phyloP scores from a whole-genome alignment of 2,888 invertebrate genomes.

The Pantelozetes paolii region DNA sequence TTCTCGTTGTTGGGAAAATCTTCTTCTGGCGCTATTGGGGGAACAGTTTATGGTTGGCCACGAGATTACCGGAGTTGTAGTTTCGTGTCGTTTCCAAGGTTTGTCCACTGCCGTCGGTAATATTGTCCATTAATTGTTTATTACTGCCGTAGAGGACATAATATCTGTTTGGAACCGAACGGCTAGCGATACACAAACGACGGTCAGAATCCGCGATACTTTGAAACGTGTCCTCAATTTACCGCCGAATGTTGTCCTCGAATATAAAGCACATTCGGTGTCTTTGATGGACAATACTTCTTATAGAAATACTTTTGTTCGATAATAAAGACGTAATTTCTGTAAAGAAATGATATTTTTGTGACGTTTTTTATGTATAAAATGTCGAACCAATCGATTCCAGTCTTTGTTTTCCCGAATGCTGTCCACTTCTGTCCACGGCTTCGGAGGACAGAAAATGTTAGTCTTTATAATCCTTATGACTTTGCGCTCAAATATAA shows the following conservation, averaged over 20 bases:
- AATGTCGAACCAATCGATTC: too few relatives aligned
- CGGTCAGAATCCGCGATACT: constrained; percentile 87
- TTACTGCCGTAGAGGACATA: too few relatives aligned
- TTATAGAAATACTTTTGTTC: constrained; percentile 44
- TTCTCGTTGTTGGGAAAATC: constrained; percentile 97
- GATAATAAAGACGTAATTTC: too few relatives aligned
- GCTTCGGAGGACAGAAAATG: not conserved
- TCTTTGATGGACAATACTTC: constrained; percentile 46
- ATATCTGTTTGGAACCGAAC: constrained; percentile 96
- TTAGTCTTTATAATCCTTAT: constrained; percentile 36
- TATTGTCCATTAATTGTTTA: too few relatives aligned
- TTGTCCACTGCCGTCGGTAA: not conserved
- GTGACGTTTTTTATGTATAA: too few relatives aligned
- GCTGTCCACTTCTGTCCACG: not conserved
- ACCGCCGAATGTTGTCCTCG: constrained; percentile 84
- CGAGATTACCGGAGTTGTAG: constrained; percentile 96
- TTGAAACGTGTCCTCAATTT: constrained; percentile 89
- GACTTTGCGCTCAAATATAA: constrained; percentile 30
- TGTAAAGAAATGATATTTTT: too few relatives aligned
- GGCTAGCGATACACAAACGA: constrained; percentile 80
- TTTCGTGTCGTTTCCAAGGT: constrained; percentile 87
- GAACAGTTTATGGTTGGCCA: constrained; percentile 98
- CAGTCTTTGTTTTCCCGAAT: constrained; percentile 1
- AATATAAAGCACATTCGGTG: constrained; percentile 65
- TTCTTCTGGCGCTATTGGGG: constrained; percentile 91